Percentiles rank a stretch among this genome's conserved stretches.
Conservation (phyloP, 2,113 vertebrate genomes). For the Hiodon tergisus region DNA sequence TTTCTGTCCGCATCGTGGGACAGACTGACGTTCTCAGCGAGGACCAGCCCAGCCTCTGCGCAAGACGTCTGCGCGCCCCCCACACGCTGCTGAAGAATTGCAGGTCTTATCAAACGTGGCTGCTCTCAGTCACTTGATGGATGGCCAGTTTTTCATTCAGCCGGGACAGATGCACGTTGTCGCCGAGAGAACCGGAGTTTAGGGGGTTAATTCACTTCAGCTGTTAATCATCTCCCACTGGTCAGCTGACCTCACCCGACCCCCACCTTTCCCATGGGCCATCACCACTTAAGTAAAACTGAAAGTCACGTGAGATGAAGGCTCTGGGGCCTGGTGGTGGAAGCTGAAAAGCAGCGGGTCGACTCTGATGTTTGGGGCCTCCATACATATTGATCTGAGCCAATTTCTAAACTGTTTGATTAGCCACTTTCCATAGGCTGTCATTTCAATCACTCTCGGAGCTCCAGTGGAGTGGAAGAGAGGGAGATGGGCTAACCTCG, state of each 20-base stretch:
- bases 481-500: not conserved
- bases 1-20: not conserved
- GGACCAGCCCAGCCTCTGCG: not conserved
- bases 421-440: slow-evolving; percentile 97
- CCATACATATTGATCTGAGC: slow-evolving; percentile 99
- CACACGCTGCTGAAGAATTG: not conserved
- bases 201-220: slow-evolving; percentile 39
- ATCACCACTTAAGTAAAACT: slow-evolving; percentile 71
- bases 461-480: slow-evolving; percentile 69
- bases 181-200: slow-evolving; percentile 49
- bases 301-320: slow-evolving; percentile 68
- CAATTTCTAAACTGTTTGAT: slow-evolving; percentile 99
- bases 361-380: slow-evolving; percentile 98
- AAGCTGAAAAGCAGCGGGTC: slow-evolving; percentile 73
- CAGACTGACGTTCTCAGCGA: not conserved
- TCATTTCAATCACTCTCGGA: slow-evolving; percentile 97
- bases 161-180: slow-evolving; percentile 22
- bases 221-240: slow-evolving; percentile 43
- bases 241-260: slow-evolving; percentile 54
- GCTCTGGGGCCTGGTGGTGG: slow-evolving; percentile 44
- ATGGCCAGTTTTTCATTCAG: slow-evolving; percentile 62
- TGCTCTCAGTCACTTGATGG: slow-evolving; percentile 39
- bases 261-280: slow-evolving; percentile 53
- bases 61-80: not conserved
- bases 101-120: too few relatives aligned